phyloP scores from a whole-genome alignment of 2,113 vertebrate species.

The Xerus inauris region DNA sequence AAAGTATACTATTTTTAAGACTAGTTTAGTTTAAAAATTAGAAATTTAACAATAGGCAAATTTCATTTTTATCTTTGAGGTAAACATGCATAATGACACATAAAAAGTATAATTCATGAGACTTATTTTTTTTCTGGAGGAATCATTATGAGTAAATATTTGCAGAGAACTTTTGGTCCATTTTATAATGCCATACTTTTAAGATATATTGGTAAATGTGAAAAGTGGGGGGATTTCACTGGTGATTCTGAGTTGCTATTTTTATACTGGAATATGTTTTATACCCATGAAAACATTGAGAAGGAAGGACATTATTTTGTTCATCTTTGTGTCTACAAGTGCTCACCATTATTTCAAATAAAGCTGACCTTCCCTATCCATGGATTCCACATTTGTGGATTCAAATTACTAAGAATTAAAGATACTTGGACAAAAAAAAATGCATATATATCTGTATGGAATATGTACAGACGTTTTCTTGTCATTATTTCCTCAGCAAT shows the following conservation, averaged over 20 bases:
- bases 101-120: neutral
- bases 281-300: neutral
- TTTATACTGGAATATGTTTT: neutral
- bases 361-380: neutral
- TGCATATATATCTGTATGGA: neutral
- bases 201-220: neutral
- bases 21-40: neutral
- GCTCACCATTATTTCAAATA: neutral
- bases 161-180: neutral
- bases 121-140: neutral
- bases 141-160: neutral
- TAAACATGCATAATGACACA: neutral
- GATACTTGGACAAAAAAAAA: neutral
- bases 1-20: neutral
- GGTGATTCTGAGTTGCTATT: neutral
- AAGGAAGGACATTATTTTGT: neutral
- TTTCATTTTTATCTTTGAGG: constrained; percentile 3
- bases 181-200: neutral
- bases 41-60: neutral
- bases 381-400: neutral
- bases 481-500: neutral
- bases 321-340: neutral
- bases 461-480: neutral
- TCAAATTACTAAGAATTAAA: neutral
- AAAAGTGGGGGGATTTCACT: neutral